These are phyloP conservation scores for Lepidochitona cinerea DNA, from an alignment of 2,888 invertebrate genomes.

Conservation along the genomic window DNA sequence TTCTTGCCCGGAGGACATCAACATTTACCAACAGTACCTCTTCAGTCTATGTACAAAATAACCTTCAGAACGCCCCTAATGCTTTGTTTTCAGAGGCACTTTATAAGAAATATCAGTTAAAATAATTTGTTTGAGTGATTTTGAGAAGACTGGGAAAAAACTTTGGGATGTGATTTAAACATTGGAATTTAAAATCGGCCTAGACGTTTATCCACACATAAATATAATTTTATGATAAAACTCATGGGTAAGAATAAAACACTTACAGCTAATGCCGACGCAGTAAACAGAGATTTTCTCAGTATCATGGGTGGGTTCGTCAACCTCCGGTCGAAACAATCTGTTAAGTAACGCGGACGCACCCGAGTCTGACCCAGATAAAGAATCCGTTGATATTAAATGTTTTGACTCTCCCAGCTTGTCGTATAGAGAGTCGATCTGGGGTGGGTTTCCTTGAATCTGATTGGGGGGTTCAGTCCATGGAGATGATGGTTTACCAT, in stretches of 20 bases:
- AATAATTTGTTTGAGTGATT: too few species aligned
- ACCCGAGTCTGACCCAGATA: not conserved
- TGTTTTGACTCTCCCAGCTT: not conserved
- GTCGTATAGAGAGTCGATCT: not conserved
- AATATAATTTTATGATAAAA: not conserved
- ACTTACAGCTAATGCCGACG: slow-evolving; percentile 29
- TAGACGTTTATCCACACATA: not conserved
- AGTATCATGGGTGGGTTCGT: slow-evolving; percentile 28
- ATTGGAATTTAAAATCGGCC: too few species aligned
- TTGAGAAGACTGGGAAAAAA: too few species aligned
- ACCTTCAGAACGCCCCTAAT: too few species aligned
- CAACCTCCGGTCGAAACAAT: not conserved
- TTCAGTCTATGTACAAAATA: too few species aligned
- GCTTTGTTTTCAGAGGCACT: too few species aligned
- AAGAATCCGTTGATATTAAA: not conserved
- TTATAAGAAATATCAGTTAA: too few species aligned
- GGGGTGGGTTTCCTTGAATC: not conserved
- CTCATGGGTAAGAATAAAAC: not conserved
- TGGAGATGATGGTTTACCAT: too few species aligned
- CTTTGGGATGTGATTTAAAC: too few species aligned
- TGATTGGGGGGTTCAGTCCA: not conserved
- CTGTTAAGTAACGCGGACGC: not conserved
- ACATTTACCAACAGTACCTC: too few species aligned
- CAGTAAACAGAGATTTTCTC: slow-evolving; percentile 34
- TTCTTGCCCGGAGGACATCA: too few species aligned